Evolutionary conservation across 2,797 vertebrate species (phyloP), one percentile per base, ranked within the genome.

Genomic region (Zalophus californianus): DNA sequence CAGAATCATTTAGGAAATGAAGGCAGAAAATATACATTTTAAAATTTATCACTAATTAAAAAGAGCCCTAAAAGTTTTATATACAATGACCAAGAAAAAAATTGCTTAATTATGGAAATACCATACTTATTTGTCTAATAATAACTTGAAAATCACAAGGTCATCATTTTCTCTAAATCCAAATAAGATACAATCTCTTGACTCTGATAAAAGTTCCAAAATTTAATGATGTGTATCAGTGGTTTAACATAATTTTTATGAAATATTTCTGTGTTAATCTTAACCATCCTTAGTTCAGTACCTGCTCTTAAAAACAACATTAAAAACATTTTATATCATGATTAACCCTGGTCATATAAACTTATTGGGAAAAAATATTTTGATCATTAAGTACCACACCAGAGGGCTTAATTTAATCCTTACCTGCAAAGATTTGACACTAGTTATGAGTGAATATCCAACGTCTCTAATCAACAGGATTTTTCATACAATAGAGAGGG

Each of bases 301-400:
- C 41, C 50, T 85, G 29, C 56, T 93, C 50, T 95, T 94, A 90
- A 94, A 96, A 97, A 96, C 35, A 94, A 93, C 64, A 91, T 97
- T 95, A 97, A 94, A 95, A 94, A 83, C 8, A n/a, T 62, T 91
- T 94, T 97, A 64, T 92, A 94, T 96, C 86, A 86, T 97, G 64
- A 97, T 97, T 97, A 95, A 85, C 80, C 41, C 52, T 92, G 56
- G 86, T 96, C 97, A 96, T 93, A 75, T 96, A 96, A 98, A 95
- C 73, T 95, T 97, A 96, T 60, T 91, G 97, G 92, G 72, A 21
- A 97, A 96, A 96, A 94, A 93, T 93, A 86, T 89, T 84, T 93
- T 91, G 54, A 58, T 93, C 86, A 87, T 97, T 95, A 95, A 79
- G 70, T 62, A 96, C 58, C n/a, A 7, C 13, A 84, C 88, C 75